A percentile compares a stretch with the other conserved stretches of the same genome.
Conservation (phyloP, 2,888 invertebrate genomes). For the Melanostoma mellinum region DNA sequence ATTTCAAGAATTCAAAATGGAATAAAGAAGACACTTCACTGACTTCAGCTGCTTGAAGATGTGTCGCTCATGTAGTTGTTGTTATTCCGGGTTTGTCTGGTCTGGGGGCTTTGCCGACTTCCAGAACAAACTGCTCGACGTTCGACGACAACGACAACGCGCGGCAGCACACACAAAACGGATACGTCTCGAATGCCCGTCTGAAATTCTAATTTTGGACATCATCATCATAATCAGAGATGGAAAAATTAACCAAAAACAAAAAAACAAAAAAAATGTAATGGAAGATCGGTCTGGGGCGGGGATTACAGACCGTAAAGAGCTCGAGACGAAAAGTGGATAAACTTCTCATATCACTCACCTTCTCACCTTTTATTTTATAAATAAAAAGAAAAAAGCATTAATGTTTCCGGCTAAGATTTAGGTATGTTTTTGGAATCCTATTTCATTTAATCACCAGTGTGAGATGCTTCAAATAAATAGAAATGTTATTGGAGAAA, state of each 20-base stretch:
- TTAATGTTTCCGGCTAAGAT: conserved; percentile 54
- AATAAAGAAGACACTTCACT: conserved; percentile 68
- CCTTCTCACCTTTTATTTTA: conserved; percentile 61
- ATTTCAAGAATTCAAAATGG: conserved; percentile 63
- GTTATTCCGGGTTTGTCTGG: conserved; percentile 40
- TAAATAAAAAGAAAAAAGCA: conserved; percentile 28
- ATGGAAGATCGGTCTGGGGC: background rate
- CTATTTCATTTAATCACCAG: conserved; percentile 55
- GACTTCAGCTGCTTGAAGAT: conserved; percentile 66
- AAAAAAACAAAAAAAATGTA: conserved; percentile 17
- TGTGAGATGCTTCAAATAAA: conserved; percentile 39
- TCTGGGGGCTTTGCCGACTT: conserved; percentile 43
- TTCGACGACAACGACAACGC: conserved; percentile 10
- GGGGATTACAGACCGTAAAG: background rate
- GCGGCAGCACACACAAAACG: conserved; percentile 35
- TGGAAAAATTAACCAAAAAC: conserved; percentile 24
- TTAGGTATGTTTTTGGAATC: conserved; percentile 58
- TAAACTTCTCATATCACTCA: conserved; percentile 56
- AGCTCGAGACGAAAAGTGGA: conserved; percentile 11
- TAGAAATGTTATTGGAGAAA: conserved; percentile 27
- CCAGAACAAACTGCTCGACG: conserved; percentile 51
- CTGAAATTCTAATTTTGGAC: conserved; percentile 57
- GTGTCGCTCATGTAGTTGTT: conserved; percentile 13
- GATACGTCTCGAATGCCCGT: conserved; percentile 31
- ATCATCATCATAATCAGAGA: conserved; percentile 48